phyloP scores from a whole-genome alignment of 37 sponge, comb jelly and placozoan species.

The Halisarca cf. caerulea region DNA sequence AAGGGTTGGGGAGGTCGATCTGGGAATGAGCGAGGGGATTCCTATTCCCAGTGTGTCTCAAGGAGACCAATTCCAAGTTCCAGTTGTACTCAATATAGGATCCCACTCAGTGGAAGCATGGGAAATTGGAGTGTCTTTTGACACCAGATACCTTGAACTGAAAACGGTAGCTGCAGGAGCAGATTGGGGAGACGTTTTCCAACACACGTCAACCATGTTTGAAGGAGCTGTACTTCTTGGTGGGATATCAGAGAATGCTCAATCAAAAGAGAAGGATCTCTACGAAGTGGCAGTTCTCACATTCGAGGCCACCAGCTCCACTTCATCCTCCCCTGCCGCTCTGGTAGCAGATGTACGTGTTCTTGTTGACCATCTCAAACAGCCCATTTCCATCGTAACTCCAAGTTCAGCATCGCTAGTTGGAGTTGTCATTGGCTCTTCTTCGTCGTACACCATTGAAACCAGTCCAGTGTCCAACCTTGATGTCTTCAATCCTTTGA shows the following conservation, averaged over 20 bases:
- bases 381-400: neutral
- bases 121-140: slow-evolving; percentile 62
- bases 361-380: neutral
- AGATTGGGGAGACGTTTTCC: slow-evolving; percentile 26
- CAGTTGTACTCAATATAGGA: slow-evolving; percentile 43
- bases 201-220: slow-evolving; percentile 29
- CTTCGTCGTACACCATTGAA: slow-evolving; percentile 14
- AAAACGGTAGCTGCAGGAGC: slow-evolving; percentile 3
- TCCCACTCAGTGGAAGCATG: slow-evolving; percentile 27
- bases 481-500: neutral
- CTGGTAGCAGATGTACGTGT: slow-evolving; percentile 3
- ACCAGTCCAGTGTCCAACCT: neutral
- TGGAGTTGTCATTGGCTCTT: slow-evolving; percentile 19
- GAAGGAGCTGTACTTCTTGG: slow-evolving; percentile 60
- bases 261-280: neutral
- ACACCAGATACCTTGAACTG: slow-evolving; percentile 24
- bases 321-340: slow-evolving; percentile 47
- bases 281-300: slow-evolving; percentile 35
- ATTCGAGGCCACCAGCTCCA: slow-evolving; percentile 29
- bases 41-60: slow-evolving; percentile 24
- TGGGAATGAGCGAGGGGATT: slow-evolving; percentile 26
- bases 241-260: slow-evolving; percentile 19
- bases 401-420: neutral
- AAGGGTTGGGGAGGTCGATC: slow-evolving; percentile 45
- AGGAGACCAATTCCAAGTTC: slow-evolving; percentile 34